Evolutionary conservation across 2,888 invertebrate species (phyloP).

Genomic region (Acleris emargana): DNA sequence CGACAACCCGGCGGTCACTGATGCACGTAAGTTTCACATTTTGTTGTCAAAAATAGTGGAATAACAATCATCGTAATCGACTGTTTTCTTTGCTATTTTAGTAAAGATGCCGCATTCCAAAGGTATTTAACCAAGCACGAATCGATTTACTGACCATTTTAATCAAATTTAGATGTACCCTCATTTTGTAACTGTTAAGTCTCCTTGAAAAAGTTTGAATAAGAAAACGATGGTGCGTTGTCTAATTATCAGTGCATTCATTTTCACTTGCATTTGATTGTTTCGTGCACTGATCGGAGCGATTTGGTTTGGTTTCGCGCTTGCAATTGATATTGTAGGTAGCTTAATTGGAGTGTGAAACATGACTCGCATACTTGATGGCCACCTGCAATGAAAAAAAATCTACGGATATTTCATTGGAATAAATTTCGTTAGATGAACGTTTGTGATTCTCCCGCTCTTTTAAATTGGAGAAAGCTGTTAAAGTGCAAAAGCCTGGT

Average conservation of each 20-base stretch:
- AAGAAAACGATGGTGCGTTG: conserved; percentile 29
- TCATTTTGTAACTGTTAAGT: conserved; percentile 45
- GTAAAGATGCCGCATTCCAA: conserved; percentile 45
- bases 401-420: conserved; percentile 24
- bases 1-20: conserved; percentile 65
- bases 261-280: conserved; percentile 62
- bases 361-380: conserved; percentile 72
- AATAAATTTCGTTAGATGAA: conserved; percentile 25
- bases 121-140: conserved; percentile 40
- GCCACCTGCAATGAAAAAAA: conserved; percentile 70
- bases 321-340: conserved; percentile 75
- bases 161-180: conserved; percentile 67
- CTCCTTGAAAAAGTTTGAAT: conserved; percentile 23
- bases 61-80: conserved; percentile 59
- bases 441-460: background rate
- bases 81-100: conserved; percentile 62
- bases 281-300: conserved; percentile 71
- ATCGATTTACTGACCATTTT: conserved; percentile 38
- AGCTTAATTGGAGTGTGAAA: conserved; percentile 82
- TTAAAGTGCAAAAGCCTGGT: background rate
- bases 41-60: conserved; percentile 67
- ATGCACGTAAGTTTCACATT: conserved; percentile 69
- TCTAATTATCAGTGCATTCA: conserved; percentile 33
- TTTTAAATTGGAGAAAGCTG: conserved; percentile 23
- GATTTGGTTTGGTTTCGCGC: conserved; percentile 72